Evolutionary conservation across 2,797 vertebrate species (phyloP).

Genomic region (Sternotherus odoratus): DNA sequence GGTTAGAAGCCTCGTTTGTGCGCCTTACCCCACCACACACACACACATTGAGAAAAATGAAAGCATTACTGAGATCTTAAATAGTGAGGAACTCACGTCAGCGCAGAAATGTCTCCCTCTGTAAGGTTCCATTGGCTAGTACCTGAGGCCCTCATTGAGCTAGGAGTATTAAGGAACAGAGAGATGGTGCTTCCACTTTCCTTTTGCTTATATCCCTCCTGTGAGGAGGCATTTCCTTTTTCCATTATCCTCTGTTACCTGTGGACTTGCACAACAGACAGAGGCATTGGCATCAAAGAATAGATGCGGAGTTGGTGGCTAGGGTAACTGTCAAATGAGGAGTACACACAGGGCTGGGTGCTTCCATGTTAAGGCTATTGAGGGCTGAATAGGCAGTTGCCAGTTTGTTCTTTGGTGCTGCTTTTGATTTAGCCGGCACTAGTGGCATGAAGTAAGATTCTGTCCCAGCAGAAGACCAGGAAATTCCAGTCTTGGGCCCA

Average conservation of each 20-base stretch:
- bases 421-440: background rate
- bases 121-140: background rate
- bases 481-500: background rate
- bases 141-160: background rate
- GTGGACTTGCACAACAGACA: background rate
- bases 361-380: background rate
- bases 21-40: too few species aligned
- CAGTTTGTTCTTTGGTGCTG: background rate
- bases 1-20: background rate
- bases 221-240: too few species aligned
- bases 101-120: background rate
- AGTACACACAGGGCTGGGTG: background rate
- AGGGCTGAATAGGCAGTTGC: background rate
- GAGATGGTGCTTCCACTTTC: background rate
- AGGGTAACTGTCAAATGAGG: too few species aligned
- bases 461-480: background rate
- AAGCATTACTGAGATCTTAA: background rate
- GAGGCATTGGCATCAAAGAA: background rate
- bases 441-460: background rate
- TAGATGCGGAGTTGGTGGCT: background rate
- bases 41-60: background rate
- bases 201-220: background rate
- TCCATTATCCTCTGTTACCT: background rate
- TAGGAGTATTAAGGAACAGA: background rate
- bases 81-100: background rate